These are phyloP conservation scores for Protomyctophum bolini DNA, from an alignment of 2,113 vertebrate species.

Conservation along the genomic window DNA sequence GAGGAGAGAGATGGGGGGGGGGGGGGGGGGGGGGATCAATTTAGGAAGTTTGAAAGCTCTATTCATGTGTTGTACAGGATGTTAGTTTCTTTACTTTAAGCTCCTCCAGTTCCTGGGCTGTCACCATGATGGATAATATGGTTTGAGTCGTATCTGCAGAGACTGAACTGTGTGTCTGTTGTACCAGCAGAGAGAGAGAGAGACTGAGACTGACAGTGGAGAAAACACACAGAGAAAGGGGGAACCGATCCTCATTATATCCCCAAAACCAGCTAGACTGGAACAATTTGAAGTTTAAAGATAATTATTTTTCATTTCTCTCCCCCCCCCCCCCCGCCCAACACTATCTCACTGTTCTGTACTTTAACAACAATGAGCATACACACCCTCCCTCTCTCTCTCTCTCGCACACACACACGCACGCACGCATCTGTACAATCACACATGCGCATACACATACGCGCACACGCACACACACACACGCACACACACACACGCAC, in stretches of 20 bases:
- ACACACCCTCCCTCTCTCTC: slow-evolving; percentile 15
- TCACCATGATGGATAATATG: slow-evolving; percentile 73
- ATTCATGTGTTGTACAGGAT: slow-evolving; percentile 46
- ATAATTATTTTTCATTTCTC: slow-evolving; percentile 57
- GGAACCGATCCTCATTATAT: slow-evolving; percentile 67
- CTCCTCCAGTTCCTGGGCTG: slow-evolving; percentile 54
- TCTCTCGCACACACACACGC: slow-evolving; percentile 23
- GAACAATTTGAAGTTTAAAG: slow-evolving; percentile 61
- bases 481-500: slow-evolving; percentile 17
- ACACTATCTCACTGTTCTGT: slow-evolving; percentile 39
- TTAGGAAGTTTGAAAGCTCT: slow-evolving; percentile 30
- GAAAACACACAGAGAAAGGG: slow-evolving; percentile 7
- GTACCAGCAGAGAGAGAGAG: slow-evolving; percentile 47
- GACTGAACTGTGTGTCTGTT: slow-evolving; percentile 70
- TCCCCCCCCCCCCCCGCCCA: too few relatives aligned
- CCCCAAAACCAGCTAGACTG: slow-evolving; percentile 42
- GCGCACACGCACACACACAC: slow-evolving; percentile 23
- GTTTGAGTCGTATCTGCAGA: slow-evolving; percentile 62
- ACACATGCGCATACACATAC: slow-evolving; percentile 19
- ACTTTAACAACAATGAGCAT: slow-evolving; percentile 57
- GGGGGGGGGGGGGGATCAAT: too few relatives aligned
- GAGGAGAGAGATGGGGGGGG: too few relatives aligned
- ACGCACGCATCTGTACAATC: slow-evolving; percentile 3
- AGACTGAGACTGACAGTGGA: slow-evolving; percentile 32
- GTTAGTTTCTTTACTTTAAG: slow-evolving; percentile 70